Evolutionary conservation across 2,113 vertebrate genomes (phyloP).

Genomic region (Microcebus griseorufus): DNA sequence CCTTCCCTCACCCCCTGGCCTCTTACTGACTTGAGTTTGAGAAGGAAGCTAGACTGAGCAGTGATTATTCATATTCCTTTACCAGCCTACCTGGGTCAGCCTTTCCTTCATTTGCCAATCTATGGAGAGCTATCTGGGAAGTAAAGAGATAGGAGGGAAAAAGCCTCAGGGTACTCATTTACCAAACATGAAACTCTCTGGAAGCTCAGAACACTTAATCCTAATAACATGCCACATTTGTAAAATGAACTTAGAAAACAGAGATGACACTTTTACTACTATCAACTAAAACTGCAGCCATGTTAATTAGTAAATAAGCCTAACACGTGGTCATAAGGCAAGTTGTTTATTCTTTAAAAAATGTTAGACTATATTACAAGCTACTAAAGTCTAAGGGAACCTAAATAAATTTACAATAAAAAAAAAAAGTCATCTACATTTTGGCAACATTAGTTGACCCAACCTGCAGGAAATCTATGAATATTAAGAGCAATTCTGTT

Average conservation of each 20-base stretch:
- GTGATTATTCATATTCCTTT: neutral
- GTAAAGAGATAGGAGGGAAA: neutral
- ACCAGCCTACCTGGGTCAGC: neutral
- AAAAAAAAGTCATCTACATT: conserved; percentile 38
- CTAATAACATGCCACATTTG: neutral
- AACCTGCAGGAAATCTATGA: conserved; percentile 71
- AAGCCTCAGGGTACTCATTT: neutral
- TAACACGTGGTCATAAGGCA: conserved; percentile 38
- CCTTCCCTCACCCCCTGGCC: neutral
- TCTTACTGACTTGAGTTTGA: neutral
- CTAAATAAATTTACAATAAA: conserved; percentile 64
- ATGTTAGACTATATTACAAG: conserved; percentile 71
- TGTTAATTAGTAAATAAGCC: neutral
- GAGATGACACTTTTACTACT: neutral
- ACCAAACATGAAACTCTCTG: neutral
- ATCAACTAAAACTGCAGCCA: neutral
- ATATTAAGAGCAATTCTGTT: conserved; percentile 52
- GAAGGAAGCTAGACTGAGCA: neutral
- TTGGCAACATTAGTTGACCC: conserved; percentile 64
- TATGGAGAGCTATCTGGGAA: neutral
- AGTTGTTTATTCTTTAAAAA: conserved; percentile 84
- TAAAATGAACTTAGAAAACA: neutral
- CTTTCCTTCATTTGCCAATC: neutral
- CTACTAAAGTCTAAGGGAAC: conserved; percentile 57
- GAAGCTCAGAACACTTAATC: neutral